Conservation (phyloP, 2,797 vertebrate genomes). For the Mycteria americana region DNA sequence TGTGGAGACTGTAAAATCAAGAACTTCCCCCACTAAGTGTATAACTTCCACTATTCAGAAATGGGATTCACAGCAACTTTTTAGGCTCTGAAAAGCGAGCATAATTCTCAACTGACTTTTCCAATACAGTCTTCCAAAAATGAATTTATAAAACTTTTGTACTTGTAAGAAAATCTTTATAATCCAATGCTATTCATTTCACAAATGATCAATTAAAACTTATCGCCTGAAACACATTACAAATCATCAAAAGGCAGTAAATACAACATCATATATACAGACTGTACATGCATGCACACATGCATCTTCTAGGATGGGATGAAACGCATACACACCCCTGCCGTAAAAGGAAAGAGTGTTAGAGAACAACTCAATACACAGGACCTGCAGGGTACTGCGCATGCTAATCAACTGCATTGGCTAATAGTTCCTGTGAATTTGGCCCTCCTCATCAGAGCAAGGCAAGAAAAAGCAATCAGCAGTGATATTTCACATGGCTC, state of each 20-base stretch:
- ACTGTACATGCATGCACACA: too few relatives aligned
- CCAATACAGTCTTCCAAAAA: neutral
- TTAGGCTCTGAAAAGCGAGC: neutral
- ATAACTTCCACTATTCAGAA: neutral
- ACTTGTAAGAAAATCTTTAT: neutral
- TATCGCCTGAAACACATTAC: neutral
- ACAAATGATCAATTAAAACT: neutral
- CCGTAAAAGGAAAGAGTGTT: neutral
- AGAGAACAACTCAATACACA: neutral
- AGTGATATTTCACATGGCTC: neutral
- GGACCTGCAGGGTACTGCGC: neutral
- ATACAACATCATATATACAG: neutral
- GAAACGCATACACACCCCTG: neutral
- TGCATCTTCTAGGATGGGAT: neutral
- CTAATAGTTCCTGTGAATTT: neutral
- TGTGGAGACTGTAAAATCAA: neutral
- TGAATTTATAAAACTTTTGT: neutral
- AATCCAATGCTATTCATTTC: neutral
- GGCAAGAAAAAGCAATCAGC: conserved; percentile 1
- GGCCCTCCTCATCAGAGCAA: neutral
- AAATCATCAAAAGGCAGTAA: neutral
- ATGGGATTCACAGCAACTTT: neutral
- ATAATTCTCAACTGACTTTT: neutral
- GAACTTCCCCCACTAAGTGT: neutral
- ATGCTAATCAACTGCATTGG: neutral